These are phyloP conservation scores for Mormyrops boulengeri DNA, from an alignment of 2,797 vertebrate species.

Conservation along the genomic window DNA sequence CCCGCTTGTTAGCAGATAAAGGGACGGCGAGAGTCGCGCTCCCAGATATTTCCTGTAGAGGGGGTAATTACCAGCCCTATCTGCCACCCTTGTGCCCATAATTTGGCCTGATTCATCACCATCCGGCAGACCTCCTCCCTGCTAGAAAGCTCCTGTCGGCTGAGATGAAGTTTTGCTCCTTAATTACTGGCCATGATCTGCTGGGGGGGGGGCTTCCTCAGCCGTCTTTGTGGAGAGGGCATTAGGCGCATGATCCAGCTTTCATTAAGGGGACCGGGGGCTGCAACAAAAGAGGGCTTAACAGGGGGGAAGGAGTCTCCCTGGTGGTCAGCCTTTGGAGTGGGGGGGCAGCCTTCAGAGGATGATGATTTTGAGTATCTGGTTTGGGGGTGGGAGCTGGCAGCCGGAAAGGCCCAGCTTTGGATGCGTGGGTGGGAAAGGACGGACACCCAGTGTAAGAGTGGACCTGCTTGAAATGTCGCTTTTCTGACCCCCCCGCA, in stretches of 20 bases:
- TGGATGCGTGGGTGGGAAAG: background rate
- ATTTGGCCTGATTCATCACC: constrained; percentile 38
- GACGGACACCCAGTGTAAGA: constrained; percentile 35
- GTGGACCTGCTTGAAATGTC: background rate
- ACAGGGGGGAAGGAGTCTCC: constrained; percentile 26
- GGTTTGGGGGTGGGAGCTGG: background rate
- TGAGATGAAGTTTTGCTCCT: constrained; percentile 75
- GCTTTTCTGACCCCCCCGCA: constrained; percentile 43
- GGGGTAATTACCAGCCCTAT: constrained; percentile 57
- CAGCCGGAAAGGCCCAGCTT: background rate
- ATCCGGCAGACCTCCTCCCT: constrained; percentile 16
- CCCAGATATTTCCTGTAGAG: constrained; percentile 32
- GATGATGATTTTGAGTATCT: background rate
- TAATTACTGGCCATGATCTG: constrained; percentile 91
- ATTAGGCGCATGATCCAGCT: constrained; percentile 92
- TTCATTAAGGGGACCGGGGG: constrained; percentile 80
- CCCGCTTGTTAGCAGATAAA: background rate
- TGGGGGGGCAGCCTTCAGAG: background rate
- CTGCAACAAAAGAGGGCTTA: constrained; percentile 82
- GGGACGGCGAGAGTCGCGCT: background rate
- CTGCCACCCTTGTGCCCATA: constrained; percentile 58
- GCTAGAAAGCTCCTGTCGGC: background rate
- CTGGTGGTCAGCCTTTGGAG: background rate
- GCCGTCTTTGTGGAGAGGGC: constrained; percentile 79
- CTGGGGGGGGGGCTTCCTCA: constrained; percentile 82